These are phyloP conservation scores for Prosopocoilus inquinatus DNA, from an alignment of 2,888 invertebrate species.

Conservation along the genomic window DNA sequence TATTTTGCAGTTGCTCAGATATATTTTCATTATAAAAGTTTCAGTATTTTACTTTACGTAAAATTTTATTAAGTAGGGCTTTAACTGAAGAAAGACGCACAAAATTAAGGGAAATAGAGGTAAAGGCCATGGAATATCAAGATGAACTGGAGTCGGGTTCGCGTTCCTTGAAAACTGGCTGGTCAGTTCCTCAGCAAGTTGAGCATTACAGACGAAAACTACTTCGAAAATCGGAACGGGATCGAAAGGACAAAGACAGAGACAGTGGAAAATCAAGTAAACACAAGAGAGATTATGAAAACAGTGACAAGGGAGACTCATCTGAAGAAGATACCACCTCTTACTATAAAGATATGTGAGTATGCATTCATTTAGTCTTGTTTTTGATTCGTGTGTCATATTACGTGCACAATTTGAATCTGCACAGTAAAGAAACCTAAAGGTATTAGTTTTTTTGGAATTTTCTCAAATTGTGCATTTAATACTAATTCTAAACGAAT, in stretches of 20 bases:
- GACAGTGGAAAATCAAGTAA: slow-evolving; percentile 31
- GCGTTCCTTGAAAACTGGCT: slow-evolving; percentile 68
- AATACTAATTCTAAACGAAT: neutral
- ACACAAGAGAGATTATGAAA: slow-evolving; percentile 46
- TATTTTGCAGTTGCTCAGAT: no score
- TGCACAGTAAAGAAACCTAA: no score
- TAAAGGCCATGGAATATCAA: slow-evolving; percentile 92
- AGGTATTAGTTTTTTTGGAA: no score
- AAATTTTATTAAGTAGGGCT: slow-evolving; percentile 48
- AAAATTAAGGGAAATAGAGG: slow-evolving; percentile 87
- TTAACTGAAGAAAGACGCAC: slow-evolving; percentile 69
- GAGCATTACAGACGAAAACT: slow-evolving; percentile 88
- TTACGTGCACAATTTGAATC: slow-evolving; percentile 16
- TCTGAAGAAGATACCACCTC: slow-evolving; percentile 42
- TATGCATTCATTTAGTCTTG: slow-evolving; percentile 27
- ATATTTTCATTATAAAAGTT: no score
- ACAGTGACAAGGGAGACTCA: slow-evolving; percentile 43
- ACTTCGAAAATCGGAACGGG: slow-evolving; percentile 65
- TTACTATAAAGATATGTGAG: slow-evolving; percentile 50
- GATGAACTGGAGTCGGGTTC: slow-evolving; percentile 91
- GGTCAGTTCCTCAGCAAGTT: slow-evolving; percentile 78
- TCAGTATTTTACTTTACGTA: slow-evolving; percentile 15
- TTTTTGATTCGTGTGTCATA: slow-evolving; percentile 10
- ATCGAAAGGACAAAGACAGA: slow-evolving; percentile 45
- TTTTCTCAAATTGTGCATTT: slow-evolving; percentile 15